phyloP scores from a whole-genome alignment of 2,113 vertebrate species.

The Toxotes chatareus region DNA sequence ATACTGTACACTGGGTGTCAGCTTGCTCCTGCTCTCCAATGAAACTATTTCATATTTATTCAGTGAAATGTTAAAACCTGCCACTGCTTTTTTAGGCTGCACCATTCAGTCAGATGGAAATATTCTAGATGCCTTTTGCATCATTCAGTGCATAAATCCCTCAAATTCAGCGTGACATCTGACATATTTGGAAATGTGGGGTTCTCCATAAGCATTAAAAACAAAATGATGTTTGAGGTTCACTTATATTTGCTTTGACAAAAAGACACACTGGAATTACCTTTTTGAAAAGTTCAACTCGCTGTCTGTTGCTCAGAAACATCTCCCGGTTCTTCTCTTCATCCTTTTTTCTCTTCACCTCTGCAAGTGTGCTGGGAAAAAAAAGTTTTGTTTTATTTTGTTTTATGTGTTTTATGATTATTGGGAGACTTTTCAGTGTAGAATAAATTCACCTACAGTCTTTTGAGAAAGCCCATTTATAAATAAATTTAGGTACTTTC shows the following conservation, averaged over 20 bases:
- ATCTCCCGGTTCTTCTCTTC: slow-evolving; percentile 88
- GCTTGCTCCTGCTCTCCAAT: too few relatives aligned
- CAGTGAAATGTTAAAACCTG: too few relatives aligned
- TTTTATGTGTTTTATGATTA: neutral
- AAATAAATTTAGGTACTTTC: neutral
- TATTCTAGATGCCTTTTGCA: too few relatives aligned
- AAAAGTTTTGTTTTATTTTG: neutral
- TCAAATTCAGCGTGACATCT: too few relatives aligned
- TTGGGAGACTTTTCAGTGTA: neutral
- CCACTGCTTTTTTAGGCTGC: too few relatives aligned
- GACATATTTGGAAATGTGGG: neutral
- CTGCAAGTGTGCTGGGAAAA: slow-evolving; percentile 81
- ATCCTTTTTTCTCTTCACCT: slow-evolving; percentile 88
- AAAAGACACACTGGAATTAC: slow-evolving; percentile 68
- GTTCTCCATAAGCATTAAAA: neutral
- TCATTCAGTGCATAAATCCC: too few relatives aligned
- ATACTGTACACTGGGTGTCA: neutral
- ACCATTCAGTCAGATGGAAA: too few relatives aligned
- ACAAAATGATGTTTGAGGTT: neutral
- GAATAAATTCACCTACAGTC: neutral
- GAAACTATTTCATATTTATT: too few relatives aligned
- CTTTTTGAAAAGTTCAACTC: slow-evolving; percentile 92
- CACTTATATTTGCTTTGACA: neutral
- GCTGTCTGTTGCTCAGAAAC: slow-evolving; percentile 88
- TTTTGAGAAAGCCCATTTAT: neutral